A percentile compares a stretch with the other conserved stretches of the same genome.
These are phyloP conservation scores for Brachyistius frenatus DNA, from an alignment of 2,113 vertebrate species.

Conservation along the genomic window DNA sequence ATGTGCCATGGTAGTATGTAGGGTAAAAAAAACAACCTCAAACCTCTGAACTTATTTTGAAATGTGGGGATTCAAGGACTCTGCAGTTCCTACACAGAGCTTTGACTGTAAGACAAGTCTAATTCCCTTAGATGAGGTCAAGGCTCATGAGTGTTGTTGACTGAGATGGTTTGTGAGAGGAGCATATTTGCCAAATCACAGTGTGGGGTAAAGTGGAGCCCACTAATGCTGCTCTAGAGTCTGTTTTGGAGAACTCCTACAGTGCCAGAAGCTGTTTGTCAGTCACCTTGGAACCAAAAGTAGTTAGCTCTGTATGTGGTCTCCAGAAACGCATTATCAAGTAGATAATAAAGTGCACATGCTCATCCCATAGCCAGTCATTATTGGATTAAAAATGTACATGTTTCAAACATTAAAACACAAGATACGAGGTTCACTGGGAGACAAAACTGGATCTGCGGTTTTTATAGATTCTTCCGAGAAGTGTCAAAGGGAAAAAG, in stretches of 20 bases:
- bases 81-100: conserved; percentile 11
- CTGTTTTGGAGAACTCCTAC: conserved; percentile 40
- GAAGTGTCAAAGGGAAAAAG: conserved; percentile 64
- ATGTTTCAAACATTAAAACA: neutral
- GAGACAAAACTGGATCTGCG: conserved; percentile 50
- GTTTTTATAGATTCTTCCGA: conserved; percentile 61
- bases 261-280: conserved; percentile 17
- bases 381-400: neutral
- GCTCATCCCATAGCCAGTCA: neutral
- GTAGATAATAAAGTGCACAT: conserved; percentile 3
- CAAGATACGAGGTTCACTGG: conserved; percentile 38
- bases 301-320: conserved; percentile 20
- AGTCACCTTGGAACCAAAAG: conserved; percentile 22
- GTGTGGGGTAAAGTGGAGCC: conserved; percentile 34
- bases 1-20: conserved; percentile 22
- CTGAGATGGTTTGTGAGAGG: conserved; percentile 36
- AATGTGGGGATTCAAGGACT: conserved; percentile 49
- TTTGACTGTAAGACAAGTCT: conserved; percentile 38
- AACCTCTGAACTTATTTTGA: conserved; percentile 34
- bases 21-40: conserved; percentile 11
- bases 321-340: conserved; percentile 14
- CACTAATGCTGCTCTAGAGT: conserved; percentile 35
- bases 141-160: conserved; percentile 47
- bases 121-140: conserved; percentile 50
- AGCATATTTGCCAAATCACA: conserved; percentile 45